Evolutionary conservation across 2,797 vertebrate genomes (phyloP), one percentile per base, ranked within the genome.

Genomic region (Coracias cyanogaster): DNA sequence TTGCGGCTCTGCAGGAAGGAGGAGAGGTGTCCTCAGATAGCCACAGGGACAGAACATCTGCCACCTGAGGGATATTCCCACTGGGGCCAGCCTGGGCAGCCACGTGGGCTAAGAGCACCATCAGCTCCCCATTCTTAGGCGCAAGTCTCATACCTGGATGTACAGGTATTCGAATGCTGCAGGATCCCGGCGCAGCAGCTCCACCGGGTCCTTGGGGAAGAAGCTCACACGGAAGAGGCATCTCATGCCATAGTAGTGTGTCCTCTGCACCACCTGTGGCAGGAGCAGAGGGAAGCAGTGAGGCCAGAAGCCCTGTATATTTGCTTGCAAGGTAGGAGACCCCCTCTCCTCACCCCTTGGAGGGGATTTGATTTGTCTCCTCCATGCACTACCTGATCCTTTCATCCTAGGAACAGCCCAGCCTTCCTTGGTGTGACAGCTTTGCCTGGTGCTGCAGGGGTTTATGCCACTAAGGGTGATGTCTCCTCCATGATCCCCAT

Each of bases 161-260:
- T 99, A 99, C 65, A 99, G 98, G 97, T 99, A 99, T 98, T 99
- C 99, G 15, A 99, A 99, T 18, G 99, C 99, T 85, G 99, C 99
- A 1, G 99, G 99, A 95, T 99, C 99, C 76, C 98, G 98, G 96
- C 98, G 99, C 89, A 99, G 98, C 90, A 99, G 98, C 97, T 99
- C 99, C 94, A 98, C 99, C 0, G 99, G 99, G 96, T 99, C 99
- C 98, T 99, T 99, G 94, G 99, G 99, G 98, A 99, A 99, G 98
- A 99, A 99, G 98, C 99, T 99, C 96, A 99, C 98, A 92, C 99
- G 98, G 96, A 99, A 99, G 93, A 99, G 98, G 98, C 99, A 99
- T 98, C 98, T 99, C 99, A 99, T 99, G 96, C 99, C 99, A 39
- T 99, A 99, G 98, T 99, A 99, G 97, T 99, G 99, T 71, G 99